Conservation (phyloP, 1,140 invertebrate genomes). For the Melanaphis sacchari region DNA sequence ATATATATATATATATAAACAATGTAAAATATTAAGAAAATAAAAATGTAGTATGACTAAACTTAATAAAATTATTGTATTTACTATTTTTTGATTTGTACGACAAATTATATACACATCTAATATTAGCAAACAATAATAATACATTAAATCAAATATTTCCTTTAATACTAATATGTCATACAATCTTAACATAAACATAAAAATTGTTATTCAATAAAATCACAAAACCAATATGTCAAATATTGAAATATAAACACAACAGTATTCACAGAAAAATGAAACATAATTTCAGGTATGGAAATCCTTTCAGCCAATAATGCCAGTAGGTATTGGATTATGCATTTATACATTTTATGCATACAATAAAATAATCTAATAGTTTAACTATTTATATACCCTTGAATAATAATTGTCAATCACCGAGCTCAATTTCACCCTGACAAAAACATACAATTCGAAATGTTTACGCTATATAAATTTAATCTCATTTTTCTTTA, state of each 20-base stretch:
- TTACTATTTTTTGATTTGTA: neutral
- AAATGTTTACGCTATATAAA: conserved; percentile 13
- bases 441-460: conserved; percentile 10
- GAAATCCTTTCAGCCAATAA: conserved; percentile 21
- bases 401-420: conserved; percentile 34
- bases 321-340: neutral
- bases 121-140: neutral
- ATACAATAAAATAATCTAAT: conserved; percentile 13
- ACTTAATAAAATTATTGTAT: neutral
- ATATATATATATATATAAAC: too few relatives aligned
- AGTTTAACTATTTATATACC: conserved; percentile 1
- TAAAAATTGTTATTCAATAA: neutral
- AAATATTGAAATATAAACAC: neutral
- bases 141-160: too few relatives aligned
- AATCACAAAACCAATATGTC: neutral
- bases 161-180: too few relatives aligned
- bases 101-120: neutral
- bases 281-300: conserved; percentile 10
- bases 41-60: neutral
- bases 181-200: neutral
- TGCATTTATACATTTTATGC: neutral
- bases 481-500: neutral
- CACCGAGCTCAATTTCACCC: neutral
- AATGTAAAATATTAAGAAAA: neutral
- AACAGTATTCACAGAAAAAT: neutral